Evolutionary conservation across 1,140 invertebrate species (phyloP).

Genomic region (Fopius arisanus): DNA sequence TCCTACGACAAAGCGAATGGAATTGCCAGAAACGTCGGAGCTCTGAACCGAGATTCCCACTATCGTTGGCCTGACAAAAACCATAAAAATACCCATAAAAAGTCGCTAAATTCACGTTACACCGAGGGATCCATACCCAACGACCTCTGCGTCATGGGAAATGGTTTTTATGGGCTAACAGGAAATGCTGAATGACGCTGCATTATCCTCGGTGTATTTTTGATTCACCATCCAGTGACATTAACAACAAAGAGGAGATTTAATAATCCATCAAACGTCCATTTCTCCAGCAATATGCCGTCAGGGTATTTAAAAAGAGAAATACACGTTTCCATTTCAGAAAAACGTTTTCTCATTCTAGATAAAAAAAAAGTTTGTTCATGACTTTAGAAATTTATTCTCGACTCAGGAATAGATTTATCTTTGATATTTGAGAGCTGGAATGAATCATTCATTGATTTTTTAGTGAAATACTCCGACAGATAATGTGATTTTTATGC

Average conservation of each 20-base stretch:
- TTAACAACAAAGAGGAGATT: constrained; percentile 33
- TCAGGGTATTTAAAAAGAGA: too few species aligned
- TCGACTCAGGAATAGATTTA: too few species aligned
- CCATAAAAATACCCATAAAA: constrained; percentile 58
- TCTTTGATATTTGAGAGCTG: too few species aligned
- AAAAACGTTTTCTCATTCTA: too few species aligned
- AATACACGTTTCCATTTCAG: too few species aligned
- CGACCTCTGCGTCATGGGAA: constrained; percentile 28
- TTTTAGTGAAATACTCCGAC: too few species aligned
- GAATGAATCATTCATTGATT: too few species aligned
- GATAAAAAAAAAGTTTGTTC: too few species aligned
- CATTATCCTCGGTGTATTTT: background rate
- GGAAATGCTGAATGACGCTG: background rate
- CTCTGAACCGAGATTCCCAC: background rate
- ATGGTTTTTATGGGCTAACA: constrained; percentile 46
- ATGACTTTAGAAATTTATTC: too few species aligned
- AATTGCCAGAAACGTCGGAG: background rate
- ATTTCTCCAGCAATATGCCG: background rate
- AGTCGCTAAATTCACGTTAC: constrained; percentile 46
- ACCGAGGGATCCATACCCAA: constrained; percentile 29
- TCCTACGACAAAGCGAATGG: constrained; percentile 35
- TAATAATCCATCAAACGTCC: background rate
- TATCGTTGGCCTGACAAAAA: constrained; percentile 46
- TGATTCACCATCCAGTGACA: background rate
- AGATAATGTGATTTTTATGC: too few species aligned